Evolutionary conservation across 2,888 invertebrate genomes (phyloP).

Genomic region (Boloria selene): DNA sequence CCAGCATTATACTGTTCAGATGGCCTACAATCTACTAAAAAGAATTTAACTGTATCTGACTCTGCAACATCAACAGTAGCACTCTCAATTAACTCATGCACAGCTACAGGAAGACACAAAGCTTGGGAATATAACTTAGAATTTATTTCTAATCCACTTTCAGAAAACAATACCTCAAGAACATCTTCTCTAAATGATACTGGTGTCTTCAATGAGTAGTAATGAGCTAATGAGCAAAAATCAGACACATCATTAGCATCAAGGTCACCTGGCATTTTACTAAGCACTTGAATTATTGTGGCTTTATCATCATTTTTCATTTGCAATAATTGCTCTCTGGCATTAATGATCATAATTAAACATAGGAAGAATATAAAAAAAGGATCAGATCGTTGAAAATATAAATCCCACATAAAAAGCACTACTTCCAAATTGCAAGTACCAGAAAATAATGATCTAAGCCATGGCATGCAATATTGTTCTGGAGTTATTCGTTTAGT

Average conservation of each 20-base stretch:
- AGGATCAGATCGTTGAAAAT: slow-evolving; percentile 97
- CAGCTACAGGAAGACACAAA: slow-evolving; percentile 97
- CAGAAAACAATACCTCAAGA: slow-evolving; percentile 84
- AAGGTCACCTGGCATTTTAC: slow-evolving; percentile 91
- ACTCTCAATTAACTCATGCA: slow-evolving; percentile 94
- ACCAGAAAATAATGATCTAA: slow-evolving; percentile 94
- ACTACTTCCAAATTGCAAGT: slow-evolving; percentile 93
- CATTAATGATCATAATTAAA: slow-evolving; percentile 97
- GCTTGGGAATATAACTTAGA: slow-evolving; percentile 89
- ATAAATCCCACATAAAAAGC: slow-evolving; percentile 97
- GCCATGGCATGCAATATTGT: slow-evolving; percentile 94
- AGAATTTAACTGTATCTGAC: slow-evolving; percentile 90
- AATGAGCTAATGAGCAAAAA: slow-evolving; percentile 97
- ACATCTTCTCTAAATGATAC: slow-evolving; percentile 94
- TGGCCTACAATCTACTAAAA: slow-evolving; percentile 98
- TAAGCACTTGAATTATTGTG: slow-evolving; percentile 85
- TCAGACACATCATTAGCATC: slow-evolving; percentile 97
- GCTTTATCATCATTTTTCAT: slow-evolving; percentile 88
- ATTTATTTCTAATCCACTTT: slow-evolving; percentile 80
- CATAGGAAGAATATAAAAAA: slow-evolving; percentile 98
- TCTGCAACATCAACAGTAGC: slow-evolving; percentile 85
- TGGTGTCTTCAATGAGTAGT: slow-evolving; percentile 96
- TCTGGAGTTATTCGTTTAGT: slow-evolving; percentile 97
- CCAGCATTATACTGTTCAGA: slow-evolving; percentile 98
- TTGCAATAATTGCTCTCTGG: slow-evolving; percentile 91